Evolutionary conservation across 2,888 invertebrate genomes (phyloP).

Genomic region (Xestia ashworthii): DNA sequence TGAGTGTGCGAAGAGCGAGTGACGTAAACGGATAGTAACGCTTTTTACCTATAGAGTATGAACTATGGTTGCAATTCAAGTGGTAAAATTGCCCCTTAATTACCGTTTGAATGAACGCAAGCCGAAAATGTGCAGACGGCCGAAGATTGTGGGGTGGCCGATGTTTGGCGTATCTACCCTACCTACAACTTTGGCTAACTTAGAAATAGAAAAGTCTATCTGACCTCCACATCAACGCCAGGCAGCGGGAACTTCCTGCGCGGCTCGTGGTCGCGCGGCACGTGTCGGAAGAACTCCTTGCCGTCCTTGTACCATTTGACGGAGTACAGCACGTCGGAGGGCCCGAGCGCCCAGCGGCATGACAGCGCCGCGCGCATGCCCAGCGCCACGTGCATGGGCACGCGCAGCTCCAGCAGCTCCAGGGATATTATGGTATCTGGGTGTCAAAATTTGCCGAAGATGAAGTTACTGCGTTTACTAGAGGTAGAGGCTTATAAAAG

Average conservation of each 20-base stretch:
- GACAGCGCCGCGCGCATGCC: conserved; percentile 94
- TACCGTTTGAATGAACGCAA: no score
- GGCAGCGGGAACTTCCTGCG: conserved; percentile 94
- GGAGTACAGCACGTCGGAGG: conserved; percentile 95
- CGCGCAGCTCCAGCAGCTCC: conserved; percentile 94
- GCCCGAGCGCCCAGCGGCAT: conserved; percentile 95
- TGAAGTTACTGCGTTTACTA: background rate
- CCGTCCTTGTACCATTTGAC: conserved; percentile 98
- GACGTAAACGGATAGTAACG: no score
- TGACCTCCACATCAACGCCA: conserved; percentile 95
- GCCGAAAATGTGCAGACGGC: no score
- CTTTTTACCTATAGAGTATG: no score
- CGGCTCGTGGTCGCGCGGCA: conserved; percentile 95
- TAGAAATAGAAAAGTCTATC: background rate
- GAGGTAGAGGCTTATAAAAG: background rate
- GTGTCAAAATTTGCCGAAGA: background rate
- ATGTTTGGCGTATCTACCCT: no score
- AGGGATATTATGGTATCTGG: conserved; percentile 75
- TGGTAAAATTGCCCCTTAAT: no score
- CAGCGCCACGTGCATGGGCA: conserved; percentile 95
- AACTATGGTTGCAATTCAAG: no score
- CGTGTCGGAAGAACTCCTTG: conserved; percentile 96
- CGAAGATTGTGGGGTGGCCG: no score
- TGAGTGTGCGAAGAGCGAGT: no score
- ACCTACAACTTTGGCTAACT: background rate